Percentiles rank a stretch among this genome's conserved stretches.
Evolutionary conservation across 1,140 invertebrate species (phyloP).

Genomic region (Diabrotica virgifera): DNA sequence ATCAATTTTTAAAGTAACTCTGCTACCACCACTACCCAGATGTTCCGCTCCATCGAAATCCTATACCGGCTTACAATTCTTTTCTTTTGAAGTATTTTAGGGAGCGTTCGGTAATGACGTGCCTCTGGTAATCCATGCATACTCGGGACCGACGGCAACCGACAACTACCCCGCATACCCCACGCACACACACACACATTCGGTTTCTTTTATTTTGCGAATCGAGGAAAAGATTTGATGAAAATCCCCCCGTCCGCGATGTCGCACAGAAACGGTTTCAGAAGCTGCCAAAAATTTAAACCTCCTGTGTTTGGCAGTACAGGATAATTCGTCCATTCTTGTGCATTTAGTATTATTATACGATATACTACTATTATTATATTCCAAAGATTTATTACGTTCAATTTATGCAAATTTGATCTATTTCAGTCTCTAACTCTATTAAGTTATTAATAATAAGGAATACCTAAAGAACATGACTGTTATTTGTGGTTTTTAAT

Average conservation of each 20-base stretch:
- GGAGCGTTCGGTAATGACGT: constrained; percentile 27
- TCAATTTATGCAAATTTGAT: too few relatives aligned
- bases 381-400: too few relatives aligned
- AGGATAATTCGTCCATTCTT: too few relatives aligned
- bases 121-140: constrained; percentile 28
- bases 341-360: too few relatives aligned
- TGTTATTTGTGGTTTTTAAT: too few relatives aligned
- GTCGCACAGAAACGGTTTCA: too few relatives aligned
- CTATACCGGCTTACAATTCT: constrained; percentile 16
- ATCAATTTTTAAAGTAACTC: not conserved
- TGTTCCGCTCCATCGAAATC: constrained; percentile 6
- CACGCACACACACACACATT: constrained; percentile 16
- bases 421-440: too few relatives aligned
- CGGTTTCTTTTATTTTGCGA: constrained; percentile 28
- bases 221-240: constrained; percentile 30
- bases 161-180: constrained; percentile 21
- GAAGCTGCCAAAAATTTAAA: too few relatives aligned
- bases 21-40: not conserved
- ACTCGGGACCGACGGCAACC: constrained; percentile 14
- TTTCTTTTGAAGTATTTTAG: constrained; percentile 32
- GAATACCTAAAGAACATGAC: too few relatives aligned
- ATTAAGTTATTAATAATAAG: too few relatives aligned
- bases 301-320: too few relatives aligned
- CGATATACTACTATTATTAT: too few relatives aligned
- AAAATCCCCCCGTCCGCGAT: constrained; percentile 18